Evolutionary conservation across 2,888 invertebrate species (phyloP).

Genomic region (Drosophila affinis): DNA sequence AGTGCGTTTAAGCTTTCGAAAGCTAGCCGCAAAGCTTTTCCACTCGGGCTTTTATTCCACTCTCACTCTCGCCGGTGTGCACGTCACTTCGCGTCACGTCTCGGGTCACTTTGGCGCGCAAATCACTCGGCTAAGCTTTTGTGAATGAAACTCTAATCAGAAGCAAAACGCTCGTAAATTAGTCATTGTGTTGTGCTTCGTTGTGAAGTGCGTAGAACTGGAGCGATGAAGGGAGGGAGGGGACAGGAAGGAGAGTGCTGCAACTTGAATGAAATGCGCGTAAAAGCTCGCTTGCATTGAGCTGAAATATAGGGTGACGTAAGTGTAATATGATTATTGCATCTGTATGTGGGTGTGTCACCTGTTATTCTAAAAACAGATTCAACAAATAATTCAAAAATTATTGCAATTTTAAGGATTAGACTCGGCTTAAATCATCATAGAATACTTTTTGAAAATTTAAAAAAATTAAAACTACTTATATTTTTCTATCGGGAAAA

Average conservation of each 20-base stretch:
- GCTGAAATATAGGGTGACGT: slow-evolving; percentile 61
- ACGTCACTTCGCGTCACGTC: neutral
- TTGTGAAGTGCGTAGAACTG: slow-evolving; percentile 35
- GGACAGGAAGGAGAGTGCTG: neutral
- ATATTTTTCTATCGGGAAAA: no score
- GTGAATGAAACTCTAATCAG: slow-evolving; percentile 54
- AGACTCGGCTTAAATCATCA: no score
- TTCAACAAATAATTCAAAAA: no score
- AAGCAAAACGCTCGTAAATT: slow-evolving; percentile 52
- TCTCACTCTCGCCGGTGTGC: no score
- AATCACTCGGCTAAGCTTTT: slow-evolving; percentile 61
- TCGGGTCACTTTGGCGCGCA: slow-evolving; percentile 55
- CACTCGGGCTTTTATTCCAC: slow-evolving; percentile 26
- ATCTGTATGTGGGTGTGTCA: no score
- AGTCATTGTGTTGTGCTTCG: slow-evolving; percentile 2
- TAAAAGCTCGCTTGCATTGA: slow-evolving; percentile 51
- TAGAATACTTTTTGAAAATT: no score
- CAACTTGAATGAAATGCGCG: slow-evolving; percentile 53
- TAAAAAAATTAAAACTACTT: no score
- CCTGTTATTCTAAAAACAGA: no score
- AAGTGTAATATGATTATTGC: neutral
- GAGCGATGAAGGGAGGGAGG: neutral
- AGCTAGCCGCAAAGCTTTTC: slow-evolving; percentile 58
- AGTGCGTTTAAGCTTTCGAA: slow-evolving; percentile 50
- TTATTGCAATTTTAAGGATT: no score